A percentile compares a stretch with the other conserved stretches of the same genome.
Evolutionary conservation across 2,888 invertebrate genomes (phyloP).

Genomic region (Limnephilus marmoratus): DNA sequence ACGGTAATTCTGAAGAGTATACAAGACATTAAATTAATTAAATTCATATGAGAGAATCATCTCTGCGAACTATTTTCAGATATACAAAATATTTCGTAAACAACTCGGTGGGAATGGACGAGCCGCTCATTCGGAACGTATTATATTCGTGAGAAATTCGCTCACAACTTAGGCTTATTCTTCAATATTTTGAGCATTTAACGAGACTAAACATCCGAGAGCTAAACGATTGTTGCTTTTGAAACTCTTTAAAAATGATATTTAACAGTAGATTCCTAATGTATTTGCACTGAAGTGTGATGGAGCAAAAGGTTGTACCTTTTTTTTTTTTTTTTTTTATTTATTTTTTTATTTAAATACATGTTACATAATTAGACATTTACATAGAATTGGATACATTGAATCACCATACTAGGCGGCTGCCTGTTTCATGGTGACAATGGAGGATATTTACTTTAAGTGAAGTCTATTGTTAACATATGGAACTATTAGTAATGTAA

Average conservation of each 20-base stretch:
- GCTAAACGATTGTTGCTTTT: neutral
- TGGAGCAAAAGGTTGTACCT: too few relatives aligned
- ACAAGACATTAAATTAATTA: conserved; percentile 50
- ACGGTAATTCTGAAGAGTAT: conserved; percentile 30
- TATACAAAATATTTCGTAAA: conserved; percentile 28
- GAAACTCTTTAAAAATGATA: neutral
- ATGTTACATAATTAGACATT: too few relatives aligned
- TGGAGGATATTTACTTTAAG: too few relatives aligned
- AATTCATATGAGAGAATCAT: conserved; percentile 49
- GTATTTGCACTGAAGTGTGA: neutral
- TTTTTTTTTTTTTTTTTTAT: too few relatives aligned
- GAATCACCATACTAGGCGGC: too few relatives aligned
- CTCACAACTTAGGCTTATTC: neutral
- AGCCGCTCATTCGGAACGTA: neutral
- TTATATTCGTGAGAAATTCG: neutral
- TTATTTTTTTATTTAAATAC: too few relatives aligned
- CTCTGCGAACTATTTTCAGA: conserved; percentile 24
- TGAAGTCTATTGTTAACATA: too few relatives aligned
- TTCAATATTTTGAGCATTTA: neutral
- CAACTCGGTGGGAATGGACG: neutral
- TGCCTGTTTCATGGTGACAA: too few relatives aligned
- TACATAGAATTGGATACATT: too few relatives aligned
- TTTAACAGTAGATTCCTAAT: neutral
- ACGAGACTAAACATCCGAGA: neutral
- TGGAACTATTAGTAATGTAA: too few relatives aligned